These are phyloP conservation scores for Andrena dorsata DNA, from an alignment of 2,888 invertebrate genomes.

Conservation along the genomic window DNA sequence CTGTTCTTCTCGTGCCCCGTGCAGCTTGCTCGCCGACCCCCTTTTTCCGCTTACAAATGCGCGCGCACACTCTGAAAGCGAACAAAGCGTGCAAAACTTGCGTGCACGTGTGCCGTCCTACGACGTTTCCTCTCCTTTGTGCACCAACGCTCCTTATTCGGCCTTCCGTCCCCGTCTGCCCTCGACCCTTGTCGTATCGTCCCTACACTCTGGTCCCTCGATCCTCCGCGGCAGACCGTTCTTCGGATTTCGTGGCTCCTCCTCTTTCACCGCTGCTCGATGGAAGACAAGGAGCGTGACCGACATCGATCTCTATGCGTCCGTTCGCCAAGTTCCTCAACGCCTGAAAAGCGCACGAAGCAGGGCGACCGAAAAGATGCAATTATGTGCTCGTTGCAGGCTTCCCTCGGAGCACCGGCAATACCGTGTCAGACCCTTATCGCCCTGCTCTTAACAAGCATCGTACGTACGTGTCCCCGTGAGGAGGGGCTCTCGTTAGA, in stretches of 20 bases:
- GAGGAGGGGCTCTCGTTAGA: conserved; percentile 6
- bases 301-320: background rate
- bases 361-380: conserved; percentile 6
- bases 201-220: background rate
- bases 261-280: background rate
- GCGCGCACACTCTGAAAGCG: conserved; percentile 51
- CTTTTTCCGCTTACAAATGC: conserved; percentile 72
- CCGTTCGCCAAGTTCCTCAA: background rate
- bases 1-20: conserved; percentile 64
- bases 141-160: conserved; percentile 77
- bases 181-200: conserved; percentile 25
- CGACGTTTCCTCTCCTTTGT: conserved; percentile 79
- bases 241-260: conserved; percentile 12
- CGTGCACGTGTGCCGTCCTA: conserved; percentile 57
- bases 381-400: conserved; percentile 14
- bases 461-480: background rate
- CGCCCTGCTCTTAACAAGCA: conserved; percentile 21
- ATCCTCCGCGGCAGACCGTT: conserved; percentile 2
- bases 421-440: conserved; percentile 30
- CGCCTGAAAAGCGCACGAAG: background rate
- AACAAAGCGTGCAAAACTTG: conserved; percentile 67
- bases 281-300: background rate
- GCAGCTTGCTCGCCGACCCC: conserved; percentile 73
- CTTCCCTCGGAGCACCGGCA: background rate
- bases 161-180: conserved; percentile 56